A percentile compares a stretch with the other conserved stretches of the same genome.
phyloP scores from a whole-genome alignment of 2,113 vertebrate species.

The Rhinichthys klamathensis region DNA sequence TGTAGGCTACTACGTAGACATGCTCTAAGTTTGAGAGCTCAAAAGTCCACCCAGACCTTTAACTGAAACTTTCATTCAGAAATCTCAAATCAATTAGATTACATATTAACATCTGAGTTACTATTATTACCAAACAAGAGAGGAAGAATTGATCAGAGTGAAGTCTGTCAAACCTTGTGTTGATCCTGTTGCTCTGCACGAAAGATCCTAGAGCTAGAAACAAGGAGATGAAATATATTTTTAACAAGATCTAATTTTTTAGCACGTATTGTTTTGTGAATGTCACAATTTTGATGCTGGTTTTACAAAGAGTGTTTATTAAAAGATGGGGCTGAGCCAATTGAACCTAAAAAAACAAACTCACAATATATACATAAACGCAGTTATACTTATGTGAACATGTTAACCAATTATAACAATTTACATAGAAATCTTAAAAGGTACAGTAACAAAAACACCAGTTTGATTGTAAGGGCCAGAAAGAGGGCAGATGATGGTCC shows the following conservation, averaged over 20 bases:
- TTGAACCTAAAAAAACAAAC: background rate
- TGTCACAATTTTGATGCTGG: background rate
- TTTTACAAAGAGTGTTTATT: background rate
- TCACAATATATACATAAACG: too few relatives aligned
- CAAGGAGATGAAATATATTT: background rate
- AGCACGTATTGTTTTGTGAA: too few relatives aligned
- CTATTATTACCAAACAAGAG: constrained; percentile 5
- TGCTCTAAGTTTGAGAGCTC: background rate
- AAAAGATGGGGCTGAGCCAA: background rate
- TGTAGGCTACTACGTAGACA: background rate
- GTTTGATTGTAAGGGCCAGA: background rate
- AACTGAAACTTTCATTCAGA: background rate
- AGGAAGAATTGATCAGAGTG: background rate
- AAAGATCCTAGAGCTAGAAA: background rate
- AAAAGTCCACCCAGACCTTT: background rate
- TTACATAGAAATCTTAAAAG: too few relatives aligned
- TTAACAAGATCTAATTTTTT: background rate
- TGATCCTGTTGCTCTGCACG: background rate
- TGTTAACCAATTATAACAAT: too few relatives aligned
- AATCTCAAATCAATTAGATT: background rate
- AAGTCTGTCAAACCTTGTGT: background rate
- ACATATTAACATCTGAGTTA: background rate
- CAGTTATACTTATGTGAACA: too few relatives aligned
- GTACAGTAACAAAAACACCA: too few relatives aligned
- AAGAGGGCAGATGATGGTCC: background rate